Base-by-base conservation (phyloP, 1,140 invertebrate genomes). In the Drosophila nasuta region DNA sequence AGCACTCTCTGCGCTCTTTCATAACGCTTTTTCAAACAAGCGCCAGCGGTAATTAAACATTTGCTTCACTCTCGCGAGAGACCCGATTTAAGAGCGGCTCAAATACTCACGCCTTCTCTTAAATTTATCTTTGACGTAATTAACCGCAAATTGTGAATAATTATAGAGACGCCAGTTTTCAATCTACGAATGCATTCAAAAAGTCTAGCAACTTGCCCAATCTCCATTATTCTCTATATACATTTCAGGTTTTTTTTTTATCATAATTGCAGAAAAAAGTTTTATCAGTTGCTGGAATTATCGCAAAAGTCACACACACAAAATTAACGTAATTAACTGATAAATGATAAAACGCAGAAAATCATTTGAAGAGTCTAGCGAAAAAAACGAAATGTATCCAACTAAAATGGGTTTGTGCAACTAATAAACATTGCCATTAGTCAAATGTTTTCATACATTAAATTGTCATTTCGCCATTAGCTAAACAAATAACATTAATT, bases 241-340 rank as follows among this genome's bases (percentile, higher is more conserved):
- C 52, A 78, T 59, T 56, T 56, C 17, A 54, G 65, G 48, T 68
- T 68, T 73, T 65, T 69, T 43, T 15, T 70, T 70, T 87, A 82
- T 83, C 79, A 43, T 68, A 65, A 64, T 65, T 67, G 64, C 28
- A 59, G 20, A 33, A 25, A 20, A 49, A 51, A 48, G 17, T 76
- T 54, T 82, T 82, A 82, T 86, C 79, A 73, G 35, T 13, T 7
- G 11, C 6, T 28, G 28, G 48, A 46, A 49, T 51, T 64, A 69
- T 69, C 57, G 41, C 48, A 66, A 60, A 51, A 41, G 67, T 43
- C 60, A 67, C 64, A 68, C 64, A 68, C 51, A 72, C 35, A 38
- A 81, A 78, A 72, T 73, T 86, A 64, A 73, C 57, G 62, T 60
- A 82, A 79, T 74, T 77, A 73, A 35, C 45, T 62, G 79, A 82